These are phyloP conservation scores for Charaxes varanes DNA, from an alignment of 1,140 invertebrate genomes.

Conservation along the genomic window DNA sequence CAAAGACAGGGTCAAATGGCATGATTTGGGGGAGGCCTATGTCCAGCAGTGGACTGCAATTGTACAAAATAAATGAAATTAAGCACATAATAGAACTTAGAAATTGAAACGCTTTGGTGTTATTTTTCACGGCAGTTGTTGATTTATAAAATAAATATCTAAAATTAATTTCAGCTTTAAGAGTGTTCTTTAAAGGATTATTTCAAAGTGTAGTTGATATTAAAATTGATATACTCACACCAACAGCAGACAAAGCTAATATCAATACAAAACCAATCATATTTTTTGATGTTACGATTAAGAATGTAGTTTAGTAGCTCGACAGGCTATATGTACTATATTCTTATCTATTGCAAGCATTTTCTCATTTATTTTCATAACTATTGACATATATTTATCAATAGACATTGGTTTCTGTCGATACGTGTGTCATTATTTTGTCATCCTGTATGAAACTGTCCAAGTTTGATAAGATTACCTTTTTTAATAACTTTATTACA, in stretches of 20 bases:
- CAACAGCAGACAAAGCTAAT: neutral
- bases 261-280: constrained; percentile 5
- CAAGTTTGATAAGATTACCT: neutral
- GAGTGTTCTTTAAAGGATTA: no score
- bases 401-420: neutral
- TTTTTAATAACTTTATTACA: no score
- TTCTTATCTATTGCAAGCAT: constrained; percentile 11
- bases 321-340: constrained; percentile 12
- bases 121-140: no score
- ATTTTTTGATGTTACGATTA: constrained; percentile 7
- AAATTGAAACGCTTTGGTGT: no score
- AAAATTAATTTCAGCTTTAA: no score
- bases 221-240: constrained; percentile 9
- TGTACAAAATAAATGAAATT: no score
- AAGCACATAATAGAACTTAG: no score
- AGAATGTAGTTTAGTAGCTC: constrained; percentile 1
- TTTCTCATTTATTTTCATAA: neutral
- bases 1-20: no score
- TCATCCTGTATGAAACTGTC: neutral
- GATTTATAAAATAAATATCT: no score
- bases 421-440: neutral
- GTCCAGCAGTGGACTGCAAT: no score
- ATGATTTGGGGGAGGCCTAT: no score
- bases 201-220: neutral
- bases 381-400: neutral